Conservation (phyloP, 2,888 invertebrate species). For the Tupiocoris notatus region DNA sequence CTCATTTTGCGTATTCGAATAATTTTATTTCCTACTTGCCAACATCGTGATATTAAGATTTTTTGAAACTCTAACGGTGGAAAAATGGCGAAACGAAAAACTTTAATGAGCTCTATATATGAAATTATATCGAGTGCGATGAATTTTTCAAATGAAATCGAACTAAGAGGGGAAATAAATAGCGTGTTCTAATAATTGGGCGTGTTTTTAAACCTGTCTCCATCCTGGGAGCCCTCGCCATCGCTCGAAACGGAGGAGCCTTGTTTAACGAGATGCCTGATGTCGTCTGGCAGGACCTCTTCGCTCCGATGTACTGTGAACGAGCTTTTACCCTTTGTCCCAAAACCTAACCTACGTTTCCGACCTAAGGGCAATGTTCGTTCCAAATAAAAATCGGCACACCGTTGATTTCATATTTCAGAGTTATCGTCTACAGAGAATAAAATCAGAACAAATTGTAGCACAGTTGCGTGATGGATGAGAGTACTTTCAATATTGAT, state of each 20-base stretch:
- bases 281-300: slow-evolving; percentile 90
- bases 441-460: background rate
- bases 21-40: too few relatives aligned
- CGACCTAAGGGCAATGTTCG: slow-evolving; percentile 64
- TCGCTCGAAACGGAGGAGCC: slow-evolving; percentile 93
- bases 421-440: background rate
- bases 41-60: too few relatives aligned
- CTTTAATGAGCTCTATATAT: too few relatives aligned
- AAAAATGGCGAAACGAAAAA: too few relatives aligned
- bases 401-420: background rate
- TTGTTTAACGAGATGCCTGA: slow-evolving; percentile 66
- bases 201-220: slow-evolving; percentile 51
- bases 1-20: too few relatives aligned
- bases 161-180: background rate
- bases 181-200: background rate
- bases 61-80: background rate
- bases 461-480: too few relatives aligned
- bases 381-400: background rate
- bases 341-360: slow-evolving; percentile 92
- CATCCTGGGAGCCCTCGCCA: slow-evolving; percentile 62
- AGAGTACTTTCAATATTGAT: too few relatives aligned
- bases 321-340: slow-evolving; percentile 91
- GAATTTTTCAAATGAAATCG: background rate
- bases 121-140: background rate
- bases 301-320: slow-evolving; percentile 98